These are phyloP conservation scores for Heliocidaris erythrogramma DNA, from an alignment of 35 echinoderm and acorn worm species.

Conservation along the genomic window DNA sequence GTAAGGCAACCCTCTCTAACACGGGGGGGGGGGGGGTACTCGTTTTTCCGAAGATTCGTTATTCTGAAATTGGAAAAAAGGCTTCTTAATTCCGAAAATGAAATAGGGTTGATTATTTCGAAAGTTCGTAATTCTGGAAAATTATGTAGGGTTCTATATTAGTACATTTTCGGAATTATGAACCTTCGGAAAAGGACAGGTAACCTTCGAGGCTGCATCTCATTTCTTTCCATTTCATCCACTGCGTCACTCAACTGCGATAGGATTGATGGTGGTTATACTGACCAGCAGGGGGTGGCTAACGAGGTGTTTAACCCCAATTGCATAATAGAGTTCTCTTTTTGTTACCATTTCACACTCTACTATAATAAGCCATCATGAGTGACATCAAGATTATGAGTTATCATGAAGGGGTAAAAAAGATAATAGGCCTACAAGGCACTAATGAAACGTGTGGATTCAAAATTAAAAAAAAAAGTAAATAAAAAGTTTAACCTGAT, in stretches of 20 bases:
- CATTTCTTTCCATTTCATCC: not conserved
- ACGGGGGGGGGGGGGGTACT: too few species aligned
- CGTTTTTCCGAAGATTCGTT: too few species aligned
- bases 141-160: too few species aligned
- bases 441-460: not conserved
- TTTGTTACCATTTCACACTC: constrained; percentile 11
- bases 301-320: constrained; percentile 46
- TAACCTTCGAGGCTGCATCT: not conserved
- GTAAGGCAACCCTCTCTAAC: too few species aligned
- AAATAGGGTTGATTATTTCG: too few species aligned
- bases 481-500: not conserved
- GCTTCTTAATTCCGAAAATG: too few species aligned
- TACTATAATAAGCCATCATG: not conserved
- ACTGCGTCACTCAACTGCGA: not conserved
- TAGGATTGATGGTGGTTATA: not conserved
- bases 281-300: constrained; percentile 31
- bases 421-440: not conserved
- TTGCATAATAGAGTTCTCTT: not conserved
- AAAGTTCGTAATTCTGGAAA: too few species aligned
- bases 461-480: not conserved
- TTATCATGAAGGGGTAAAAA: not conserved
- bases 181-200: too few species aligned
- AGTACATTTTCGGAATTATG: too few species aligned
- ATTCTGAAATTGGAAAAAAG: too few species aligned
- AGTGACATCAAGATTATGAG: constrained; percentile 28